Evolutionary conservation across 1,140 invertebrate genomes (phyloP).

Genomic region (Drosophila kepulauana): DNA sequence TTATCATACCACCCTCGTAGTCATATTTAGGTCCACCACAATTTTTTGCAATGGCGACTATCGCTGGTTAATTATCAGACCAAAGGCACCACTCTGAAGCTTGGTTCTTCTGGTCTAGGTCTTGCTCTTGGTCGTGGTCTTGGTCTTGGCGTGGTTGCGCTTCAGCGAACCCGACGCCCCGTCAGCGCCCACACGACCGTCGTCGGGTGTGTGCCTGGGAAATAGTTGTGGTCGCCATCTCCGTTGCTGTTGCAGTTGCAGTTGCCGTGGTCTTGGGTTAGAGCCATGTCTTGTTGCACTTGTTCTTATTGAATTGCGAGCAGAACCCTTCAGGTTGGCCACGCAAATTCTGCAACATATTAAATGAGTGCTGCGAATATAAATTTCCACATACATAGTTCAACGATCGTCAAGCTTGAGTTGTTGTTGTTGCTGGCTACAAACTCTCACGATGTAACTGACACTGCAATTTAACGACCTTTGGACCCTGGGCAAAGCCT

Average conservation of each 20-base stretch:
- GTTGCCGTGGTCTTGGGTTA: conserved; percentile 2
- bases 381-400: conserved; percentile 57
- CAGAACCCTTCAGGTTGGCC: conserved; percentile 55
- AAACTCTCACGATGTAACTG: conserved; percentile 62
- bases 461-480: conserved; percentile 64
- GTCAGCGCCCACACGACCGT: conserved; percentile 61
- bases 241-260: neutral
- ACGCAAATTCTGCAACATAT: conserved; percentile 69
- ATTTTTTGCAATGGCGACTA: conserved; percentile 18
- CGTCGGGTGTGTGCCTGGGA: conserved; percentile 54
- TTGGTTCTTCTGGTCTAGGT: conserved; percentile 30
- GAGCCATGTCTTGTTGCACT: conserved; percentile 59
- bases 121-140: conserved; percentile 56
- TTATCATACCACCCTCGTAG: conserved; percentile 10
- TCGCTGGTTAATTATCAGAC: conserved; percentile 39
- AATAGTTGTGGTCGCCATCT: conserved; percentile 26
- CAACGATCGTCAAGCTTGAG: conserved; percentile 75
- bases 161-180: conserved; percentile 52
- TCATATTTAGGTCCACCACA: conserved; percentile 3
- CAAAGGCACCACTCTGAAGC: conserved; percentile 17
- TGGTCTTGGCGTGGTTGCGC: conserved; percentile 67
- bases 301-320: conserved; percentile 45
- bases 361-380: conserved; percentile 18
- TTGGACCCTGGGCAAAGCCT: conserved; percentile 6
- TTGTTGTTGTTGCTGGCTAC: conserved; percentile 11